Evolutionary conservation across 2,797 vertebrate genomes (phyloP).

Genomic region (Enteromius trimaculatus): DNA sequence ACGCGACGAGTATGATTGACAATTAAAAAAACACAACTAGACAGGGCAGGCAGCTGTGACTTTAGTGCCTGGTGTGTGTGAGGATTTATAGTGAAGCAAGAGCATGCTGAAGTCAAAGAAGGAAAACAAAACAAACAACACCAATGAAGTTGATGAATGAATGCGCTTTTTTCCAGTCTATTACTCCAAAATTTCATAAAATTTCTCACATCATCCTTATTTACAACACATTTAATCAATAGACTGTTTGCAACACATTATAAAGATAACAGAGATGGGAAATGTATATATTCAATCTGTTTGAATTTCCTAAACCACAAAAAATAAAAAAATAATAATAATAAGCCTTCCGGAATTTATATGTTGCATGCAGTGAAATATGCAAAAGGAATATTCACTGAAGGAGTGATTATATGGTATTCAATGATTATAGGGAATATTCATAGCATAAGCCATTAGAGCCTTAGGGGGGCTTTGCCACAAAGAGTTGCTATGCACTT

Average conservation of each 20-base stretch:
- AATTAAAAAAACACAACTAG: slow-evolving; percentile 52
- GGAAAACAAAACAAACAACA: slow-evolving; percentile 2
- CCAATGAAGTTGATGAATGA: background rate
- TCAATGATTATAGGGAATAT: slow-evolving; percentile 15
- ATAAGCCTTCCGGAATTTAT: background rate
- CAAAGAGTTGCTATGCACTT: background rate
- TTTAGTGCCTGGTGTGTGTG: slow-evolving; percentile 35
- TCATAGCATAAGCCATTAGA: background rate
- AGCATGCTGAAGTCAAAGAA: slow-evolving; percentile 7
- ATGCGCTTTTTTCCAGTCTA: background rate
- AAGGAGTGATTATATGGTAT: slow-evolving; percentile 8
- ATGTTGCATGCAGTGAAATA: background rate
- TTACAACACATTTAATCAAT: background rate
- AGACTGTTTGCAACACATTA: background rate
- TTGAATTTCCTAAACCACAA: background rate
- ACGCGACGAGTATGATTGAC: slow-evolving; percentile 43
- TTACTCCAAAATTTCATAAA: background rate
- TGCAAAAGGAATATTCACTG: background rate
- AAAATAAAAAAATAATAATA: background rate
- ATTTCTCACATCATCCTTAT: background rate
- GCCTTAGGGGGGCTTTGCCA: background rate
- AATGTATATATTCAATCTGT: background rate
- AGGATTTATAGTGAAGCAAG: slow-evolving; percentile 25
- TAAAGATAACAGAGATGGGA: background rate
- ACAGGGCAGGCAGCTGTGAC: slow-evolving; percentile 49